Evolutionary conservation across 2,797 vertebrate species (phyloP), one percentile per base, ranked within the genome.

Genomic region (Coreius guichenoti): DNA sequence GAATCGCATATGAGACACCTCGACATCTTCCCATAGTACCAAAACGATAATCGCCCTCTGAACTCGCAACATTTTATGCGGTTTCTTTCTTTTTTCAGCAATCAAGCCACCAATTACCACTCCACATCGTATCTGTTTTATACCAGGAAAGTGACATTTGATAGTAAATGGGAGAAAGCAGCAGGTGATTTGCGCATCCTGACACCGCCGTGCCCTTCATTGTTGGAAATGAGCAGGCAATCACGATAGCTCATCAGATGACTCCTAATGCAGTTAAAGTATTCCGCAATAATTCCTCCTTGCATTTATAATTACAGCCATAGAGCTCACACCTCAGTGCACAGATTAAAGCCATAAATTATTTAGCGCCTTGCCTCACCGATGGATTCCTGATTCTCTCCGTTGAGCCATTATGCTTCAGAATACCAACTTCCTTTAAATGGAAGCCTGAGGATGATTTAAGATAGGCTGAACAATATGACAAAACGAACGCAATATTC

Each of bases 301-400:
- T 97, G 98, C 98, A 99, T 99, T 99, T 98, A 98, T 99, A 99
- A 99, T 99, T 99, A 98, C 97, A 98, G 98, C 98, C 98, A 98
- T 96, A 97, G 98, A 97, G 97, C 97, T 96, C 97, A 99, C 98
- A 99, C 98, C 98, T 99, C 98, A 97, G 96, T 97, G 98, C 99
- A 96, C 98, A 99, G 98, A 99, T 99, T 99, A 99, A 98, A 98
- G 97, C 97, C 96, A 98, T 99, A 98, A 98, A 99, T 99, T 98
- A 99, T 99, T 98, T 97, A 99, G 97, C 83, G 97, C 95, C 95
- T 95, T 95, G 97, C 96, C 97, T 96, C 95, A 92, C 96, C 96
- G 94, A 96, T 91, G 97, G 96, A 96, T 96, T 95, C 87, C 96
- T 96, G 97, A 97, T 98, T 97, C 95, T 96, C 96, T 97, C 87